Evolutionary conservation across 2,888 invertebrate species (phyloP).

Genomic region (Quadroppia sp.): DNA sequence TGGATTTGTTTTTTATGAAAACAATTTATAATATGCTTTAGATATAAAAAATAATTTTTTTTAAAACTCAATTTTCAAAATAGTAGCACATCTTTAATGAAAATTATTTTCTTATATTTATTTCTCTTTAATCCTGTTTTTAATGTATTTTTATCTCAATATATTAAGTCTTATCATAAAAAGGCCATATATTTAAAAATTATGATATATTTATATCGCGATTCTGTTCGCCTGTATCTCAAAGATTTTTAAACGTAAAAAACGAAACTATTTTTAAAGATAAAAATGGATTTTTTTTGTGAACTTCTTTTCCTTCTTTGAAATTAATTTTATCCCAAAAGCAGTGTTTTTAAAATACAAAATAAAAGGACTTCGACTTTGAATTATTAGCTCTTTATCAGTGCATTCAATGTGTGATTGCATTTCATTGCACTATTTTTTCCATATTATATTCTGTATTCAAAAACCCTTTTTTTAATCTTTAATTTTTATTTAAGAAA

Average conservation of each 20-base stretch:
- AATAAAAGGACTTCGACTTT: constrained; percentile 11
- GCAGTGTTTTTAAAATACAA: background rate
- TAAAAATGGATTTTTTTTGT: background rate
- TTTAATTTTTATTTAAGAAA: background rate
- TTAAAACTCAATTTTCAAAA: background rate
- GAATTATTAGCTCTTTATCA: constrained; percentile 31
- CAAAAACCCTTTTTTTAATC: background rate
- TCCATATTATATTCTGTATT: background rate
- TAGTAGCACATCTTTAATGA: constrained; percentile 3
- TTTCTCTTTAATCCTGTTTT: constrained; percentile 16
- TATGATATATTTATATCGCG: background rate
- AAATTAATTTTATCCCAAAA: constrained; percentile 11
- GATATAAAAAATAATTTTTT: background rate
- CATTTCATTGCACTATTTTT: background rate
- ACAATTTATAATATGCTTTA: background rate
- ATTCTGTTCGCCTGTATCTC: background rate
- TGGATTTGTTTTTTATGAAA: background rate
- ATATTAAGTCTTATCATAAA: constrained; percentile 31
- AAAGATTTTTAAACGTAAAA: too few species aligned
- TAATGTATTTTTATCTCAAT: constrained; percentile 27
- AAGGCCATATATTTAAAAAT: constrained; percentile 15
- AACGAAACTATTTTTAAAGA: background rate
- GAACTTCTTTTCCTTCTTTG: background rate
- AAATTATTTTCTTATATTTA: background rate
- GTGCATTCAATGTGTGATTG: constrained; percentile 5